Conservation (phyloP, 2,888 invertebrate genomes). For the Acrocyrtus sp. region DNA sequence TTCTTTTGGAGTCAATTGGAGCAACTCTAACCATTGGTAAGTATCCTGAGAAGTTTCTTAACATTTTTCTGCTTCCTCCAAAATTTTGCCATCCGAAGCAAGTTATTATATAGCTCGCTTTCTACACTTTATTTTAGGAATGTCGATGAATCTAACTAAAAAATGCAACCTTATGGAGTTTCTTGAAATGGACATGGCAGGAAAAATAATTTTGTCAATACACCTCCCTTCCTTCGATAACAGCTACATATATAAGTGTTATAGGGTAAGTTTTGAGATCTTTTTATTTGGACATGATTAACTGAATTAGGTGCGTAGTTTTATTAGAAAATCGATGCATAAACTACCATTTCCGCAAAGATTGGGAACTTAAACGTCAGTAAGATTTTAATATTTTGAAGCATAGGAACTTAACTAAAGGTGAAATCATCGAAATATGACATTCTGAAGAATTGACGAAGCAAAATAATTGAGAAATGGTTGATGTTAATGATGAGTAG, state of each 20-base stretch:
- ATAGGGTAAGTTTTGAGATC: constrained; percentile 4
- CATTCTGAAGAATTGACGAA: background rate
- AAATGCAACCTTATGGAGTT: no score
- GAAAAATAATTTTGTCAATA: constrained; percentile 1
- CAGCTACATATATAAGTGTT: constrained; percentile 2
- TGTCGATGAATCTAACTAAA: no score
- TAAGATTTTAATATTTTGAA: no score
- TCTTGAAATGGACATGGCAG: constrained; percentile 15
- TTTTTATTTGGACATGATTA: background rate
- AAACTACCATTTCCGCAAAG: no score
- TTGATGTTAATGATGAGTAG: background rate
- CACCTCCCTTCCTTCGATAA: background rate
- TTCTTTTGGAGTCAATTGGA: constrained; percentile 68
- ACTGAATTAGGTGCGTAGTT: background rate
- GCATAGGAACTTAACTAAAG: no score
- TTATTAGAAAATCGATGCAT: no score
- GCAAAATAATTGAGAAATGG: background rate
- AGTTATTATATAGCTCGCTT: no score
- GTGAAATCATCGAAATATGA: no score
- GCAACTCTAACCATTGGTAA: constrained; percentile 63
- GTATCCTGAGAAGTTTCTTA: no score
- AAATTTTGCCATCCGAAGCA: constrained; percentile 72
- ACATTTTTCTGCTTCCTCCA: no score
- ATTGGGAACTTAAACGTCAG: no score
- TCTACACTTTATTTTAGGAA: no score